phyloP scores from a whole-genome alignment of 2,113 vertebrate genomes.

The Ciconia boyciana region DNA sequence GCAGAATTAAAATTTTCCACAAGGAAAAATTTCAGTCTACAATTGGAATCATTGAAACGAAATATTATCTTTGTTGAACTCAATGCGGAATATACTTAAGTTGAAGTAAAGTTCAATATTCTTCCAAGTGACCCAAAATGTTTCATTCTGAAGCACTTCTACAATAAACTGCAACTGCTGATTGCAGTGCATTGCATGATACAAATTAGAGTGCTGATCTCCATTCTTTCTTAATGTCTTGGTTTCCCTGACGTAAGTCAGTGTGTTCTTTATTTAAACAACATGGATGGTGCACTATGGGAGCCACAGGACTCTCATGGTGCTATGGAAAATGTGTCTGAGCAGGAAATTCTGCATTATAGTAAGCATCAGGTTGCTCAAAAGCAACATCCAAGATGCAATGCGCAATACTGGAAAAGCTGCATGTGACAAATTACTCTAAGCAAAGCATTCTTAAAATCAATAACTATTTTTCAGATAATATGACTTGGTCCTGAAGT shows the following conservation, averaged over 20 bases:
- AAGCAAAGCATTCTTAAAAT: background rate
- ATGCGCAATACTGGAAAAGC: background rate
- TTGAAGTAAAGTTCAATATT: background rate
- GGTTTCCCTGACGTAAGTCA: background rate
- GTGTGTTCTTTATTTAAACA: background rate
- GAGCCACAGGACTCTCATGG: background rate
- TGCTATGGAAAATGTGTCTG: background rate
- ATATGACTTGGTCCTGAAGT: background rate
- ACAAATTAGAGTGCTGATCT: background rate
- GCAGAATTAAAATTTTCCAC: background rate
- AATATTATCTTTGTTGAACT: background rate
- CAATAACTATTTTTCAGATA: background rate
- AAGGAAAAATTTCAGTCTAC: background rate
- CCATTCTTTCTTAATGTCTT: background rate
- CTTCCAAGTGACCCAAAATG: background rate
- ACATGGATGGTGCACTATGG: background rate
- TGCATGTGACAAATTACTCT: background rate
- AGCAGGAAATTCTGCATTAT: background rate
- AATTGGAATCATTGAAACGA: background rate
- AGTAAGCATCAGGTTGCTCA: background rate
- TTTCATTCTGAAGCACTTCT: background rate
- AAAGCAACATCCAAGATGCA: background rate
- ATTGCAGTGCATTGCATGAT: background rate
- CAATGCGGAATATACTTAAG: background rate
- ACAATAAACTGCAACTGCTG: background rate